Percentiles rank a stretch among this genome's conserved stretches.
Conservation (phyloP, 2,113 vertebrate genomes). For the Leptodactylus fuscus region DNA sequence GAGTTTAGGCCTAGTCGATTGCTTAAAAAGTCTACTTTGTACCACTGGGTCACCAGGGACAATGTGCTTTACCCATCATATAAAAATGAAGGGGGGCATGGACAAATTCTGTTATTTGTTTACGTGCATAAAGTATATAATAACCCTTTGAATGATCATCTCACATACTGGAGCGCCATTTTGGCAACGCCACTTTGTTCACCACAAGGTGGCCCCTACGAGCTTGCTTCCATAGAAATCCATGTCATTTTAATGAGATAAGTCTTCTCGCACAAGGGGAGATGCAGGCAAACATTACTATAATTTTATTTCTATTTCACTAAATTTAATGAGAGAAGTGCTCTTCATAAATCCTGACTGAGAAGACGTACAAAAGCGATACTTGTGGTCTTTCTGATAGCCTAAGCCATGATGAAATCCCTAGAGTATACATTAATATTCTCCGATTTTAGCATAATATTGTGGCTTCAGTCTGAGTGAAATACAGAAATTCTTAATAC, state of each 20-base stretch:
- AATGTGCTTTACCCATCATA: neutral
- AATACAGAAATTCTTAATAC: conserved; percentile 26
- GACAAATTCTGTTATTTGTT: no score
- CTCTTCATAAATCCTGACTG: neutral
- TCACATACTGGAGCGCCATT: no score
- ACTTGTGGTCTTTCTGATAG: conserved; percentile 8
- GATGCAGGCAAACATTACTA: neutral
- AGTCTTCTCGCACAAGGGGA: neutral
- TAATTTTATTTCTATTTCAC: neutral
- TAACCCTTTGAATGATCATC: no score
- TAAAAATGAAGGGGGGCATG: no score
- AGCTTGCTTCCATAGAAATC: neutral
- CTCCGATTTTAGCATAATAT: conserved; percentile 25
- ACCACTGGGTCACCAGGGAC: neutral
- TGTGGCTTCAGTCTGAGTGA: conserved; percentile 16
- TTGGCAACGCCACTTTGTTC: no score
- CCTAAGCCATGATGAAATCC: conserved; percentile 28
- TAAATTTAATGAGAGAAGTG: conserved; percentile 5
- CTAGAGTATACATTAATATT: conserved; percentile 29
- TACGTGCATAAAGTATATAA: no score
- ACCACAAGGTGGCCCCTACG: neutral
- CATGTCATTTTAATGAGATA: neutral
- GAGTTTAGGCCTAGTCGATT: no score
- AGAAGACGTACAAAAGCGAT: neutral
- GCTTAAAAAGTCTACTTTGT: no score